A percentile compares a stretch with the other conserved stretches of the same genome.
Evolutionary conservation across 2,113 vertebrate species (phyloP).

Genomic region (Chlamydotis undulata): DNA sequence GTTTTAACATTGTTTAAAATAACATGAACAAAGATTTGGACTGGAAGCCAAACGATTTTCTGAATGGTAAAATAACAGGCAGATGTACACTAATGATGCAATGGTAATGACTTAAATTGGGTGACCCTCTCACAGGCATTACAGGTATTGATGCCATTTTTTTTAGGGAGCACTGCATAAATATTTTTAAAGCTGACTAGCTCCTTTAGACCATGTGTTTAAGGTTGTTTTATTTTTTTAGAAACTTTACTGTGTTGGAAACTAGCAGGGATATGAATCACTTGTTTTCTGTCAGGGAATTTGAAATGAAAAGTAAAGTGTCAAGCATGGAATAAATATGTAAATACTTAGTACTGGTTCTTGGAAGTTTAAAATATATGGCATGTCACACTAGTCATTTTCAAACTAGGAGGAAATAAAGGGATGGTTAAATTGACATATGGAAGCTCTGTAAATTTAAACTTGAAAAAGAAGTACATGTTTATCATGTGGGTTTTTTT

Average conservation of each 20-base stretch:
- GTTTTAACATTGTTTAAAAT: neutral
- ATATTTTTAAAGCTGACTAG: constrained; percentile 25
- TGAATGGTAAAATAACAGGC: neutral
- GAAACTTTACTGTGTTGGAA: neutral
- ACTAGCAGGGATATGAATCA: neutral
- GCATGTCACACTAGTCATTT: neutral
- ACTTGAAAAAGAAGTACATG: neutral
- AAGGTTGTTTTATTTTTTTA: constrained; percentile 12
- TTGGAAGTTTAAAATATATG: neutral
- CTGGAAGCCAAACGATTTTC: neutral
- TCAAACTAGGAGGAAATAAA: neutral
- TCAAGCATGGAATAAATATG: constrained; percentile 16
- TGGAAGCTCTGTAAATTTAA: neutral
- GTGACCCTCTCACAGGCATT: neutral
- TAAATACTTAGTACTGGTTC: constrained; percentile 39
- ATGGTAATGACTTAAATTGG: neutral
- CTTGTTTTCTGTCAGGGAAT: constrained; percentile 15
- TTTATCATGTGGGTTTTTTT: neutral
- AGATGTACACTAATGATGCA: neutral
- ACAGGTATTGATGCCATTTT: neutral
- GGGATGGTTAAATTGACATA: neutral
- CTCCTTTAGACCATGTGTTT: neutral
- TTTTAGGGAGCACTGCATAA: constrained; percentile 27
- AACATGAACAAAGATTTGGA: neutral
- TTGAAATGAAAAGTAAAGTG: neutral